Evolutionary conservation across 2,113 vertebrate genomes (phyloP).

Genomic region (Chaetorhynchus papuensis): DNA sequence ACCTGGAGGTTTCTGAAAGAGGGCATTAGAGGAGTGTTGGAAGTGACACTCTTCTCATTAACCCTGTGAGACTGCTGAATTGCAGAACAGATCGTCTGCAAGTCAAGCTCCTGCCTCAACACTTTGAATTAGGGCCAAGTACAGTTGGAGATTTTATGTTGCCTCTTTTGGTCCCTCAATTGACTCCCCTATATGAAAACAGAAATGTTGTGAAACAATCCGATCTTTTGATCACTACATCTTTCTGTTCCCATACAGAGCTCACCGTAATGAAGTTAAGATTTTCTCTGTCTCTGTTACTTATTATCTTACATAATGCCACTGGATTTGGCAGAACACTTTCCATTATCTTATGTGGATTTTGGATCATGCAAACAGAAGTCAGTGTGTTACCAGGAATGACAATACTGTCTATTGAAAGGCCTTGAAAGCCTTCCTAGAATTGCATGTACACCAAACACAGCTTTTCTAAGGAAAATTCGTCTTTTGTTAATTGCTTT

Average conservation of each 20-base stretch:
- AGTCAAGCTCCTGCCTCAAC: not conserved
- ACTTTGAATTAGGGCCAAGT: not conserved
- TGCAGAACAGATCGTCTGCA: not conserved
- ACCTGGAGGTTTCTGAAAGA: not conserved
- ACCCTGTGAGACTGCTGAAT: not conserved
- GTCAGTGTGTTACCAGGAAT: not conserved
- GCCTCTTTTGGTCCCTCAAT: not conserved
- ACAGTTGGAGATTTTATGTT: not conserved
- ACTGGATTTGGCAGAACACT: not conserved
- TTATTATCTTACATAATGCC: not conserved
- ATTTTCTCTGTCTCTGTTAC: not conserved
- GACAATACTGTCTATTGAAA: not conserved
- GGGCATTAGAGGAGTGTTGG: not conserved
- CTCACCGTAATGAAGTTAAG: not conserved
- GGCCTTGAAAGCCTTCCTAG: not conserved
- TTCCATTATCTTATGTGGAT: not conserved
- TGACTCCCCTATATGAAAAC: not conserved
- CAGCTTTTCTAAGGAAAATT: not conserved
- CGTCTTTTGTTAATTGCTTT: not conserved
- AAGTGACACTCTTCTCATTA: not conserved
- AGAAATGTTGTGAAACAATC: not conserved
- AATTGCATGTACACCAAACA: not conserved
- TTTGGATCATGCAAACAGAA: not conserved
- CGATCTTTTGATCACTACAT: not conserved
- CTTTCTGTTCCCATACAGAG: not conserved